phyloP scores from a whole-genome alignment of 1,140 invertebrate genomes.

The Tribolium madens region DNA sequence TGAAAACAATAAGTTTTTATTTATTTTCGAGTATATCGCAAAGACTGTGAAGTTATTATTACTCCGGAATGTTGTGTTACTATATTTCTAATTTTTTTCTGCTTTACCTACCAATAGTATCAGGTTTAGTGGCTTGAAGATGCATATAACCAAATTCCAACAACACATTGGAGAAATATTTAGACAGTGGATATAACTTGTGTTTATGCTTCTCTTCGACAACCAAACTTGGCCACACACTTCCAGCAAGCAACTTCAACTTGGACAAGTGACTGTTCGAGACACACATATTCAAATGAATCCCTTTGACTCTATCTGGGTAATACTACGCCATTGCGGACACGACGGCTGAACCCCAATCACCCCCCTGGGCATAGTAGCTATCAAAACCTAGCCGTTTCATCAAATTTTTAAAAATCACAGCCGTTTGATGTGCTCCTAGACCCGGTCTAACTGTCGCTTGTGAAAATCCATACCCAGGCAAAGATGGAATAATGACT shows the following conservation, averaged over 20 bases:
- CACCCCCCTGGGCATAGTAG: constrained; percentile 88
- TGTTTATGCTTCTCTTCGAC: constrained; percentile 69
- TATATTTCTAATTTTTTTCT: too few relatives aligned
- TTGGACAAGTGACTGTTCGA: constrained; percentile 62
- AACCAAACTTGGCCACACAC: constrained; percentile 70
- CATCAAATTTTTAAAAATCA: constrained; percentile 89
- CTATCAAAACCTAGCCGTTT: constrained; percentile 78
- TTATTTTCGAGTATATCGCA: too few relatives aligned
- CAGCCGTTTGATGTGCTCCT: constrained; percentile 73
- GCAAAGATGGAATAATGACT: constrained; percentile 80
- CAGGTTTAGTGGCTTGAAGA: constrained; percentile 87
- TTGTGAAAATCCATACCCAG: constrained; percentile 89
- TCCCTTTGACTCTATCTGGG: constrained; percentile 77
- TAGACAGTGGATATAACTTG: constrained; percentile 73
- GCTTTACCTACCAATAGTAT: constrained; percentile 81
- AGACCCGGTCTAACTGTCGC: constrained; percentile 74
- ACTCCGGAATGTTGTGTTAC: too few relatives aligned
- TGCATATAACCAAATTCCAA: constrained; percentile 85
- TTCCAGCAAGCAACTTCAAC: constrained; percentile 70
- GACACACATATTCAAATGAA: constrained; percentile 77
- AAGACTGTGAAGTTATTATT: too few relatives aligned
- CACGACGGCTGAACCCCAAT: constrained; percentile 80
- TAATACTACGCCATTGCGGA: constrained; percentile 74
- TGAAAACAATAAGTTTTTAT: constrained; percentile 9
- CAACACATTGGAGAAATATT: constrained; percentile 68